Evolutionary conservation across 2,888 invertebrate species (phyloP), one percentile per base, ranked within the genome.

Genomic region (Drosophila putrida): DNA sequence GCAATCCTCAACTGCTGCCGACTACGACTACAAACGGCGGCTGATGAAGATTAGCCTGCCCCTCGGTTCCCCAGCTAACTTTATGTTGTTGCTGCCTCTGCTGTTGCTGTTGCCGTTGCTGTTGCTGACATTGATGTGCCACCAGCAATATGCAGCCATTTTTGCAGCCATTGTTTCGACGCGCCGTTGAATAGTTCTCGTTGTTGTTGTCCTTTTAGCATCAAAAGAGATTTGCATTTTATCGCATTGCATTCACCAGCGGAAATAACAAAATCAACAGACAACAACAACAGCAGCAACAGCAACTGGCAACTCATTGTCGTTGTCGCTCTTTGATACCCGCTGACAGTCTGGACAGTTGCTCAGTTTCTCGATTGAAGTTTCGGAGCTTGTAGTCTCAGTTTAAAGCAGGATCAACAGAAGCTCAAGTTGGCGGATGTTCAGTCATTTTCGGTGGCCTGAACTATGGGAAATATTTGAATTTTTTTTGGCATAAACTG

Each of bases 11-110:
- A 15, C 28, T 50, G 27, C 54, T 50, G 75, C 70, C 64, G 46
- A 82, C 88, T 83, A 83, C 64, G 46, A 82, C 88, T 83, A 83
- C 83, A 83, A 90, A 89, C 88, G 88, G 81, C 90, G 86, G 84
- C 88, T 90, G 89, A 90, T 90, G 90, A 90, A 89, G 90, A 90
- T 90, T 90, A 90, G 88, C 80, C 80, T 75, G 60, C 64, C 46
- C 43, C 67, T 57, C 47, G 4, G 31, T 5, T n/a, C 20, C 28
- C 31, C 31, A 31, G 39, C 53, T 15, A 54, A 44, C 53, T 62
- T 41, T 46, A 55, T 38, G 49, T 61, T 53, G 62, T 35, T 77
- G 62, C 38, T 55, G 61, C 31, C 47, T 65, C 10, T 73, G 72
- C 6, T 51, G 59, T 15, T 65, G 59, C 28, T 76, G 64, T 27